Base-by-base conservation (phyloP, 2,113 vertebrate species). In the Dasyornis broadbenti region DNA sequence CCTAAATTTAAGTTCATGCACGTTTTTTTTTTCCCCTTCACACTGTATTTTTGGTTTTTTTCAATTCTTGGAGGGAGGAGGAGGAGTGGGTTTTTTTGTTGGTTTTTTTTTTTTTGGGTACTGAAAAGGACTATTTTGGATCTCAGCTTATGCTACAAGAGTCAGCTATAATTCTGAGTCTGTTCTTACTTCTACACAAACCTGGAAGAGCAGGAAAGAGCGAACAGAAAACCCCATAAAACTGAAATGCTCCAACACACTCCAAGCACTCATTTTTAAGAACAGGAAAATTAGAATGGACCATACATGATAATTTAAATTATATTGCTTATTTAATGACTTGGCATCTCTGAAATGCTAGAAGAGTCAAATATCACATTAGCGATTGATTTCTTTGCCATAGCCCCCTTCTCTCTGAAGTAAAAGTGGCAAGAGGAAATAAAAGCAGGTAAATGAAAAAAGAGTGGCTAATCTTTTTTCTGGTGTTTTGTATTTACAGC, bases 201-300 rank as follows among this genome's bases (percentile, higher is more conserved):
- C 65, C 57, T 75, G 20, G 35, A 70, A 64, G 45, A 92, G 35
- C 54, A 49, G 35, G 54, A 27, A 72, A 65, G 22, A 81, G 39
- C 18, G 65, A 56, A 42, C 4, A 5, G 14, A 75, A 63, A 90
- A 61, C 3, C 8, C 6, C 0, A 0, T 17, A 33, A 59, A 35
- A 82, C 0, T 60, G 24, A 82, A 88, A 72, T 52, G 44, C 16
- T 82, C 20, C 26, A 39, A 1, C 81, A 40, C 23, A 39, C 9
- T 69, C 24, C 5, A 28, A 73, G 15, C 10, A 76, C 37, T 77
- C 3, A 0, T 45, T 85, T 64, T 60, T 35, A 53, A 78, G 26
- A 50, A 59, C 7, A 17, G 0, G 2, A 71, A 81, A 82, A 86
- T 83, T 26, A 56, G 31, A 84, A 20, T 53, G 19, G 16, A 28